phyloP scores from a whole-genome alignment of 2,888 invertebrate genomes.

The Machimus rusticus region DNA sequence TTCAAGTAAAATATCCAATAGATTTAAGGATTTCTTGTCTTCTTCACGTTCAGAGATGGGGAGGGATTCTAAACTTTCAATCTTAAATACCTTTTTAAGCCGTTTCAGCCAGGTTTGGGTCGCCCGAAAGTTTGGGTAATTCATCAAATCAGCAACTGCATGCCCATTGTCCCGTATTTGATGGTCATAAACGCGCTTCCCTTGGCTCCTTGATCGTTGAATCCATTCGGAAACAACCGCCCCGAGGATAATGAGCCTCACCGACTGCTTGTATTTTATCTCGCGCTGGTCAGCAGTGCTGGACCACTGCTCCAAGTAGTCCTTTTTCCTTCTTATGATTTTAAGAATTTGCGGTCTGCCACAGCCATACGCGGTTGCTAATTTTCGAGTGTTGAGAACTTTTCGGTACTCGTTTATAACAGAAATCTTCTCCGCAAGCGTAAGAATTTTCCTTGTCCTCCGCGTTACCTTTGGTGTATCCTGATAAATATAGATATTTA shows the following conservation, averaged over 20 bases:
- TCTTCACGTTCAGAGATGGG: not conserved
- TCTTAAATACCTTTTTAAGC: slow-evolving; percentile 3
- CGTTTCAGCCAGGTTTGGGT: slow-evolving; percentile 32
- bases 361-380: not conserved
- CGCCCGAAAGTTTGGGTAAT: not conserved
- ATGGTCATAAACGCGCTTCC: not conserved
- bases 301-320: slow-evolving; percentile 13
- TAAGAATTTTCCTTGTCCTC: not conserved
- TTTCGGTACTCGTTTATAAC: not conserved
- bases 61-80: not conserved
- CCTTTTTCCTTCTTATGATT: slow-evolving; percentile 7
- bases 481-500: not conserved
- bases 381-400: not conserved
- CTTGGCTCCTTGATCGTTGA: not conserved
- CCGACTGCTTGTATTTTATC: not conserved
- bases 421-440: not conserved
- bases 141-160: not conserved
- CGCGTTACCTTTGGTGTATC: not conserved
- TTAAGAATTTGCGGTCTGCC: slow-evolving; percentile 25
- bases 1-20: not conserved
- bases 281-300: not conserved
- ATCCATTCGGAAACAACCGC: slow-evolving; percentile 10
- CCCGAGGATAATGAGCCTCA: not conserved
- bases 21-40: not conserved
- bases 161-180: not conserved